Conservation (phyloP, 2,888 invertebrate species). For the Folsomia manolachei region DNA sequence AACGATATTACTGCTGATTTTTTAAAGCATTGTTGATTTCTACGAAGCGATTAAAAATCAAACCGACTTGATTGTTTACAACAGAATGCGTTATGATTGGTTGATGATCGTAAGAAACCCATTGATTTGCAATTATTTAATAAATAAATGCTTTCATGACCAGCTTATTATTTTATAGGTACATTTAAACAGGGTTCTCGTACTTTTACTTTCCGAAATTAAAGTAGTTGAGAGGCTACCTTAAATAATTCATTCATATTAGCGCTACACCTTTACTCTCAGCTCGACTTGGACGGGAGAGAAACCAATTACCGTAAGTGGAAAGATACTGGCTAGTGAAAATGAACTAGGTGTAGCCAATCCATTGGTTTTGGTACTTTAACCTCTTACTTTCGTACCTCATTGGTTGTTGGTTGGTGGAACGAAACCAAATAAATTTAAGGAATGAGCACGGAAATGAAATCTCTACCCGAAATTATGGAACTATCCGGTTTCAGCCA, state of each 20-base stretch:
- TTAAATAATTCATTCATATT: slow-evolving; percentile 13
- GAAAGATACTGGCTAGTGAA: not conserved
- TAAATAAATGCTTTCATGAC: not conserved
- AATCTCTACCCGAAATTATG: not conserved
- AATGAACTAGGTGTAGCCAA: not conserved
- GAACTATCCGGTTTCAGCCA: too few species aligned
- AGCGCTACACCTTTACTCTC: not conserved
- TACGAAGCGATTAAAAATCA: too few species aligned
- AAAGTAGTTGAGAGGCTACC: not conserved
- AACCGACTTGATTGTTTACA: too few species aligned
- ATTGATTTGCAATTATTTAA: not conserved
- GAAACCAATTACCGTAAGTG: slow-evolving; percentile 13
- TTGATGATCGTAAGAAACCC: not conserved
- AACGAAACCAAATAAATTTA: not conserved
- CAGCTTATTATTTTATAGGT: not conserved
- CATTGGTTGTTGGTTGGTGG: not conserved
- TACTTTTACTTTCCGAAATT: not conserved
- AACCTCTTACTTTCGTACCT: not conserved
- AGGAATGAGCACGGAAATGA: not conserved
- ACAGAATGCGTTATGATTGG: not conserved
- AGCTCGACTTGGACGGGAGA: not conserved
- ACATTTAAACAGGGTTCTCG: not conserved
- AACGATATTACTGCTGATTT: too few species aligned
- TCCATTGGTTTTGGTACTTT: not conserved
- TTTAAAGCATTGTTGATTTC: too few species aligned